These are phyloP conservation scores for Andrena flavipes DNA, from an alignment of 2,888 invertebrate species.

Conservation along the genomic window DNA sequence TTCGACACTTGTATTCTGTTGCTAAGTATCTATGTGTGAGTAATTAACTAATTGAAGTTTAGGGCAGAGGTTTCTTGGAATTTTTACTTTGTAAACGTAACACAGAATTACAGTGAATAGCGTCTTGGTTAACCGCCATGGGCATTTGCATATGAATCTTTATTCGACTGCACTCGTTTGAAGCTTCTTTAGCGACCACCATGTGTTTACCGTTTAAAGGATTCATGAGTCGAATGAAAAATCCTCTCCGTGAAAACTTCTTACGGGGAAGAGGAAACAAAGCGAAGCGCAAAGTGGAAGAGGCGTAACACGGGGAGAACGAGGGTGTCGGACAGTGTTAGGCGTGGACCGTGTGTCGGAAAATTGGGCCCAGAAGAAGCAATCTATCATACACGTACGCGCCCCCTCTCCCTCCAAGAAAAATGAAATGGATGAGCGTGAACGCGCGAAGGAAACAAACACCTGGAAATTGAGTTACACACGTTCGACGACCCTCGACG, in stretches of 20 bases:
- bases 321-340: constrained; percentile 50
- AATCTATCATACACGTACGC: constrained; percentile 75
- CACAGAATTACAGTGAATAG: no score
- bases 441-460: constrained; percentile 46
- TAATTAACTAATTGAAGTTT: no score
- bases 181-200: neutral
- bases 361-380: constrained; percentile 71
- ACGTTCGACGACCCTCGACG: constrained; percentile 45
- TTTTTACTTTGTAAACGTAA: no score
- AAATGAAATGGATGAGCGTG: constrained; percentile 49
- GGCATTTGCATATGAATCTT: neutral
- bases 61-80: no score
- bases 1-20: no score
- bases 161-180: neutral
- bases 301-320: constrained; percentile 12
- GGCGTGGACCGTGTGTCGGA: constrained; percentile 44
- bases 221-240: neutral
- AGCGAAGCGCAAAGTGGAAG: neutral
- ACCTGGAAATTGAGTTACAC: constrained; percentile 68
- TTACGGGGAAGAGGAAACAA: neutral
- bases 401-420: constrained; percentile 28
- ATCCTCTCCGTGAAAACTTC: neutral
- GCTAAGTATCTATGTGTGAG: no score
- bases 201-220: neutral
- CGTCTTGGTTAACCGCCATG: no score